Evolutionary conservation across 1,140 invertebrate species (phyloP).

Genomic region (Eriosoma lanigerum): DNA sequence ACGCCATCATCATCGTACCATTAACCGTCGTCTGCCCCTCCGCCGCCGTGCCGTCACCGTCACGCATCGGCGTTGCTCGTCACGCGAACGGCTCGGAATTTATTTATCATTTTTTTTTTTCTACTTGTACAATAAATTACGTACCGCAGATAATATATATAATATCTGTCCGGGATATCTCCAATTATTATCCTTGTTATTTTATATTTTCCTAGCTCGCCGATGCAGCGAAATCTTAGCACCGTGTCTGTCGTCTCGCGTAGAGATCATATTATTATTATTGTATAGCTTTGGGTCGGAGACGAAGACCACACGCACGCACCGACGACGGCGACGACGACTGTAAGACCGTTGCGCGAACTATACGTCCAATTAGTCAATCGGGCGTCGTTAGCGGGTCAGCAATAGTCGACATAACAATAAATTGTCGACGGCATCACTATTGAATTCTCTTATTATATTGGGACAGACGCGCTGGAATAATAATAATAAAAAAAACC

Average conservation of each 20-base stretch:
- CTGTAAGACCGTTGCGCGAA: background rate
- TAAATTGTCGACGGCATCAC: too few species aligned
- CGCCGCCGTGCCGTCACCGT: conserved; percentile 16
- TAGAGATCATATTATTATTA: background rate
- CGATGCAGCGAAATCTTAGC: background rate
- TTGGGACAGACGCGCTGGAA: too few species aligned
- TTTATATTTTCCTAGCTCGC: background rate
- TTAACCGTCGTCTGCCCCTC: background rate
- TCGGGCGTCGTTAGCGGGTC: background rate
- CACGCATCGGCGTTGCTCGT: conserved; percentile 47
- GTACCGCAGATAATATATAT: conserved; percentile 4
- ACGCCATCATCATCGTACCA: background rate
- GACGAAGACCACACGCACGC: background rate
- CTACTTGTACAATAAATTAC: conserved; percentile 40
- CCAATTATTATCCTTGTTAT: conserved; percentile 32
- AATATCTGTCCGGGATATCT: conserved; percentile 45
- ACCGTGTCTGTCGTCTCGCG: background rate
- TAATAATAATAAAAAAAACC: too few species aligned
- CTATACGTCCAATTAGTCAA: conserved; percentile 1
- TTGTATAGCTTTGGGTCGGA: background rate
- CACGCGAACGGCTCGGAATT: conserved; percentile 38
- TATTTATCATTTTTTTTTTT: background rate
- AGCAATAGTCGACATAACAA: too few species aligned
- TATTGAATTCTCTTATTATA: too few species aligned
- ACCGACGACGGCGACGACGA: background rate